Evolutionary conservation across 1,140 invertebrate genomes (phyloP).

Genomic region (Lutraria rhynchaena): DNA sequence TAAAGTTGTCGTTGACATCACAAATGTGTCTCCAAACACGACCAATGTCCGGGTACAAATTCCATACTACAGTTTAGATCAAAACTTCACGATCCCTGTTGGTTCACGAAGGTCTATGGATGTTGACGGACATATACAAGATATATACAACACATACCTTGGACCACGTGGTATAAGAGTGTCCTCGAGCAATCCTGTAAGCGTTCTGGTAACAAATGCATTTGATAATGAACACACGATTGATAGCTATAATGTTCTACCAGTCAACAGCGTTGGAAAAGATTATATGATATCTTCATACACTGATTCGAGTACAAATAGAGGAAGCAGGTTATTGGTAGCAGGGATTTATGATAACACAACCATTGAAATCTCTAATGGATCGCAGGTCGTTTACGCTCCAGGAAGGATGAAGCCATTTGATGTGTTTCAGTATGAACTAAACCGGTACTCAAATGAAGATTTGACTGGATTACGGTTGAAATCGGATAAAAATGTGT

Average conservation of each 20-base stretch:
- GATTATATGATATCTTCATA: not conserved
- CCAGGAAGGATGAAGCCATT: not conserved
- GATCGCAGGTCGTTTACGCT: not conserved
- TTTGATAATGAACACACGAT: not conserved
- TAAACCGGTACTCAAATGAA: too few relatives aligned
- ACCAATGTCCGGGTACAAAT: not conserved
- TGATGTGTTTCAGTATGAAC: slow-evolving; percentile 23
- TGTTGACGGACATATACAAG: not conserved
- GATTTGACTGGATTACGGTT: not conserved
- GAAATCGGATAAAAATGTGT: not conserved
- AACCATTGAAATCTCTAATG: not conserved
- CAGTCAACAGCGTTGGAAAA: not conserved
- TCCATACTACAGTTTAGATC: not conserved
- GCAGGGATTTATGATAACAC: not conserved
- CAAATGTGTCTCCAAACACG: slow-evolving; percentile 4
- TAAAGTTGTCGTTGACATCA: not conserved
- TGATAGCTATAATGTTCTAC: slow-evolving; percentile 5
- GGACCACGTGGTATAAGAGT: slow-evolving; percentile 2
- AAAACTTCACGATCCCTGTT: not conserved
- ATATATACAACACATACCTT: not conserved
- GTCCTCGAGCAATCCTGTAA: not conserved
- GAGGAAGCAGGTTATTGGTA: not conserved
- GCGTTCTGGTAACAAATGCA: slow-evolving; percentile 16
- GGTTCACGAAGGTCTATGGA: not conserved
- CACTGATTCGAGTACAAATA: too few relatives aligned